Conservation (phyloP, 2,113 vertebrate genomes). For the Phyllostomus discolor region DNA sequence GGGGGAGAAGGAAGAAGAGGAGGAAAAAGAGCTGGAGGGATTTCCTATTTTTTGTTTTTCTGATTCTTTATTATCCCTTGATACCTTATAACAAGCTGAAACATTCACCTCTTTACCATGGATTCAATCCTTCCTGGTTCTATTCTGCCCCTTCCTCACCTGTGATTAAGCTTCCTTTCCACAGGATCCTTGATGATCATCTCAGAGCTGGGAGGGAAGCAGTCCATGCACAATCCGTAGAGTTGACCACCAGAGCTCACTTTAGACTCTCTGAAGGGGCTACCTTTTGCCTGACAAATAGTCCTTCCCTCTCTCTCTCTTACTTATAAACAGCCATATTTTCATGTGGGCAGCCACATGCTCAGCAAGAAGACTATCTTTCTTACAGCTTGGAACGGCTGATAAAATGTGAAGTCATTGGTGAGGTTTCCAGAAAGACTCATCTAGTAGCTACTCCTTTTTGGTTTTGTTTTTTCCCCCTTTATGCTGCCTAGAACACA, state of each 20-base stretch:
- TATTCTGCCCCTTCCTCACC: background rate
- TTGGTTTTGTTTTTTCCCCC: background rate
- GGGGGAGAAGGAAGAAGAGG: no score
- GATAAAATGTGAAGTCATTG: background rate
- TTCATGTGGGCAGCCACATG: background rate
- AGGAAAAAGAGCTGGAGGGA: background rate
- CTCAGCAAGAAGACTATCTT: background rate
- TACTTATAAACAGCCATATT: background rate
- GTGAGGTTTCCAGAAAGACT: background rate
- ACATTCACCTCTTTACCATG: background rate
- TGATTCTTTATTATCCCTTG: background rate
- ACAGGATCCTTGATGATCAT: background rate
- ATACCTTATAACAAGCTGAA: background rate
- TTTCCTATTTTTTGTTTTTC: background rate
- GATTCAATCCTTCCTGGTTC: background rate
- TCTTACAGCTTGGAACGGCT: background rate
- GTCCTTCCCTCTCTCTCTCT: background rate
- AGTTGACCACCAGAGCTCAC: background rate
- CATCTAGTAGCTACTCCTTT: background rate
- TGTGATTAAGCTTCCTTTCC: background rate
- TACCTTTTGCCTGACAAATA: background rate
- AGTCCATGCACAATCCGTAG: background rate
- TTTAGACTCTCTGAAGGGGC: background rate
- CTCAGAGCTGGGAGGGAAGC: background rate
- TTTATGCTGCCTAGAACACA: background rate